Base-by-base conservation (phyloP, 1,140 invertebrate species). In the Habropoda laboriosa region DNA sequence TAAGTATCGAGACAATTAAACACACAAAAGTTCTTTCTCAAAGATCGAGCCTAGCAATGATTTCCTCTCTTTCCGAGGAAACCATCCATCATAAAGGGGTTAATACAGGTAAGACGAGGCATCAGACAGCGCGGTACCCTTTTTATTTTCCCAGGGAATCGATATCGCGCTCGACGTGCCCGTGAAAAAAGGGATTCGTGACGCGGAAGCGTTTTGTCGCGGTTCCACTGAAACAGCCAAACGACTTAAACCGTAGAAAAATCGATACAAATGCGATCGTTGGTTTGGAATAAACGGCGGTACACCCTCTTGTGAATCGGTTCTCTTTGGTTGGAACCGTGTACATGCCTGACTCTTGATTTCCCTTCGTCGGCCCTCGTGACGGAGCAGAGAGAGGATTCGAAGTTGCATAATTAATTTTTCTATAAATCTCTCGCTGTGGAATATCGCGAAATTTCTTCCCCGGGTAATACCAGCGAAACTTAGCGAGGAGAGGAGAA, bases 381-480 rank as follows among this genome's bases (percentile, higher is more conserved):
- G 10, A 6, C 21, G 24, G 16, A 18, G 10, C 21, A 24, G n/a
- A 35, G 35, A 35, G 71, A 35, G 57, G 67, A 71, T 66, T 76
- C 70, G 47, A 73, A 68, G 81, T 81, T 76, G 85, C 74, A 82
- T 87, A 87, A 86, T 88, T 87, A 85, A 83, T 82, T 82, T 80
- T 84, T 82, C 58, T 84, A 79, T 85, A 80, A 80, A 82, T 82
- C 73, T 87, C 87, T 87, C 66, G 75, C 80, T 38, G 81, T 79
- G 86, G 86, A 89, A 87, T 89, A 89, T 85, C 80, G 80, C 80
- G 81, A 86, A 85, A 84, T 88, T 86, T 85, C 76, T 79, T 87
- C 80, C 53, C 45, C 51, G 78, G 75, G 82, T 88, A 90, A 89
- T 89, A 88, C 86, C 85, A 79, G 78, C 78, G 53, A 60, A 76